A percentile compares a stretch with the other conserved stretches of the same genome.
Conservation (phyloP, 2,888 invertebrate genomes). For the Pachydiplax longipennis region DNA sequence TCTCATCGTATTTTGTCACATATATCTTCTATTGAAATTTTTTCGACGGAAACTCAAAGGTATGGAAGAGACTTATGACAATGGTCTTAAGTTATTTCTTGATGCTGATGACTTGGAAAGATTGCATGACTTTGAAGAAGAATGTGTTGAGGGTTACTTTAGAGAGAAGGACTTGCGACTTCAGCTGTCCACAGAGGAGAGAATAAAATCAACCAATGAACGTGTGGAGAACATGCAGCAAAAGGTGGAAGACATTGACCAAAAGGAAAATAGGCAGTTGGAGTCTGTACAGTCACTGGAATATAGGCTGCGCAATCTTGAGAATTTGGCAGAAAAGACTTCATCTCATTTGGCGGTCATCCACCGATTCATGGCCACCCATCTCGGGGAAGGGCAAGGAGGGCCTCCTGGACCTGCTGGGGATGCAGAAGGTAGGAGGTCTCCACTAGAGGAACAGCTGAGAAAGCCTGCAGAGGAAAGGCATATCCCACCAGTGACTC, state of each 20-base stretch:
- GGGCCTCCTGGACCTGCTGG: not conserved
- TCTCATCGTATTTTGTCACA: conserved; percentile 86
- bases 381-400: conserved; percentile 61
- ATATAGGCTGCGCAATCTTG: conserved; percentile 85
- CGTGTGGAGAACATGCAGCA: conserved; percentile 89
- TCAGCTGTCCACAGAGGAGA: conserved; percentile 86
- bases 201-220: conserved; percentile 83
- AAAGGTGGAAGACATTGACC: conserved; percentile 93
- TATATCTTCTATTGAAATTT: conserved; percentile 86
- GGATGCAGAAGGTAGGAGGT: conserved; percentile 45
- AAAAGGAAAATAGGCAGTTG: conserved; percentile 88
- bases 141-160: conserved; percentile 96
- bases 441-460: conserved; percentile 57
- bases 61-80: conserved; percentile 81
- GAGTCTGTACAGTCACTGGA: conserved; percentile 88
- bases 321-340: conserved; percentile 84
- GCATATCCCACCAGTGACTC: not conserved
- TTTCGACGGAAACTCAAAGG: conserved; percentile 72
- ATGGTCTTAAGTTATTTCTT: conserved; percentile 91
- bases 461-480: conserved; percentile 54
- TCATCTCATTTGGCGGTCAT: conserved; percentile 82
- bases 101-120: conserved; percentile 93
- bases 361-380: conserved; percentile 84
- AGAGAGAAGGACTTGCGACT: conserved; percentile 75
- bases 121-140: conserved; percentile 97